Evolutionary conservation across 2,888 invertebrate genomes (phyloP).

Genomic region (Adelphocoris suturalis): DNA sequence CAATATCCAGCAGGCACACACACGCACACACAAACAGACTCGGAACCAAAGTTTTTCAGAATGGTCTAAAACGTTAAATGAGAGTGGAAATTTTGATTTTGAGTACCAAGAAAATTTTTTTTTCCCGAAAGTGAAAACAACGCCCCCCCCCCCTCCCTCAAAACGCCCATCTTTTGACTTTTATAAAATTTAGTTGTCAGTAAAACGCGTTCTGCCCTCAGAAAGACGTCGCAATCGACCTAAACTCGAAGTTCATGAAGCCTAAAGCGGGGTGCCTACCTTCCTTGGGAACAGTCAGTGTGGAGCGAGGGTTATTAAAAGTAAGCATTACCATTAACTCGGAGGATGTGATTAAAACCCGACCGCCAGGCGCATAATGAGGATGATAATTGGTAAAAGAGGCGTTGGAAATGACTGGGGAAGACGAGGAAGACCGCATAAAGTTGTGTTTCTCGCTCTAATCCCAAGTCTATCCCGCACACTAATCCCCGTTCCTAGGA

Average conservation of each 20-base stretch:
- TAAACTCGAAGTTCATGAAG: background rate
- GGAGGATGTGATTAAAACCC: background rate
- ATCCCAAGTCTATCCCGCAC: background rate
- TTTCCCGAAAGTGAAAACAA: too few species aligned
- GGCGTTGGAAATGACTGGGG: background rate
- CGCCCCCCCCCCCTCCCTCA: too few species aligned
- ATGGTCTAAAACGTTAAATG: too few species aligned
- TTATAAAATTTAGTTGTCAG: too few species aligned
- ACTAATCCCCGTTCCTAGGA: conserved; percentile 4
- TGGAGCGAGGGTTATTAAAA: background rate
- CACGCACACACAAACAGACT: too few species aligned
- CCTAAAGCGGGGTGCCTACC: background rate
- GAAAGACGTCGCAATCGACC: background rate
- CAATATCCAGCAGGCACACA: too few species aligned
- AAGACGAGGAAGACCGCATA: background rate
- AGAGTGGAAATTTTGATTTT: too few species aligned
- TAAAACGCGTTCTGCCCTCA: background rate
- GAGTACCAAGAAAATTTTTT: too few species aligned
- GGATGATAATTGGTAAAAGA: conserved; percentile 28
- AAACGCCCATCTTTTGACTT: too few species aligned
- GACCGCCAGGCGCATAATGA: background rate
- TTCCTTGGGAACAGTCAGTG: background rate
- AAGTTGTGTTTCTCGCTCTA: conserved; percentile 22
- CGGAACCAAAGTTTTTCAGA: too few species aligned
- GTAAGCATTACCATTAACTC: conserved; percentile 1